Base-by-base conservation (phyloP, 2,113 vertebrate genomes). In the Pluvialis apricaria region DNA sequence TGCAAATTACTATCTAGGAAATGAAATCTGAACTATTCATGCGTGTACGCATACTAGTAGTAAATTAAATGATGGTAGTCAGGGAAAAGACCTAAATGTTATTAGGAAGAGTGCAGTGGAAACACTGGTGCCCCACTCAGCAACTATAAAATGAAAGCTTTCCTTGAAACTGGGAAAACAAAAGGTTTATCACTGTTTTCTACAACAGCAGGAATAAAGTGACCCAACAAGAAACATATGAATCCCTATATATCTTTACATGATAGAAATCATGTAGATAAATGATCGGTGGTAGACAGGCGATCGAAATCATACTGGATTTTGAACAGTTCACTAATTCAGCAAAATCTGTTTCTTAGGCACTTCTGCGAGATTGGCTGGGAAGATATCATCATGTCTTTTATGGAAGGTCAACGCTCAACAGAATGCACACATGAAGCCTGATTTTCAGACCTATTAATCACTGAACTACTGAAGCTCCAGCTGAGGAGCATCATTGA, bases 1-100 rank as follows among this genome's bases (percentile, higher is more conserved):
- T 91, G 92, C 57, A 97, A 96, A 94, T 86, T 79, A 84, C 70
- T 84, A 57, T 88, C 83, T 96, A 94, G 81, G 81, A 96, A 95
- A 96, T 76, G 66, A 92, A 92, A 92, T 87, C 86, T 76, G 73
- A 96, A 82, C 83, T 91, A 82, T 73, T 88, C 96, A 96, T 76
- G 95, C 92, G 79, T 93, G 73, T 65, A 82, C 87, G 89, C 62
- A 84, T n/a, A 44, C 36, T 31, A 38, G 75, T 47, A 95, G 81
- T 84, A 93, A 92, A 95, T 96, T 96, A 91, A 92, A 86, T 92
- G 6, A 78, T 42, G 54, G 69, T n/a, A 84, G 65, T 61, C 81
- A 85, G 88, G 65, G 78, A 86, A 92, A 92, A 81, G 49, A 75
- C 44, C n/a, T 66, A 84, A 96, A 88, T 79, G 92, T 91, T 55